Base-by-base conservation (phyloP, 2,113 vertebrate genomes). In the Platanista minor region DNA sequence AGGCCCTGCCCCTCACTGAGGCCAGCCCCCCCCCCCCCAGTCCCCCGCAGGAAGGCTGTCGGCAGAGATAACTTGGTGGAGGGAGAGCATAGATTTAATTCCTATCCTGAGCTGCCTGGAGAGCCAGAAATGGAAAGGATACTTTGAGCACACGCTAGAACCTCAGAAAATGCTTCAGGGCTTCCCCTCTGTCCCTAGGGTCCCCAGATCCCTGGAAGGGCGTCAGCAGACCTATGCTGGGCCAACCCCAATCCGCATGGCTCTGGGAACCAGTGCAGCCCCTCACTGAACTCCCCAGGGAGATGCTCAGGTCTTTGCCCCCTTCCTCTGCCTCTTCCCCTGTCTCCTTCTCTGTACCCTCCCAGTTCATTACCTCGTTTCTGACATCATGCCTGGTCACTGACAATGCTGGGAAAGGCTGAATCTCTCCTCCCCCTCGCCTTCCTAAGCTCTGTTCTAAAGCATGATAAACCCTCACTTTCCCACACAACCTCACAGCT, bases 11-110 rank as follows among this genome's bases (percentile, higher is more conserved):
- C 59, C 14, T 52, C 62, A 8, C 17, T 3, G 31, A 46, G 11
- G 62, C 66, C 90, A 69, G 43, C 41, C 9, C 18, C 57, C 82
- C 36, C 72, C 83, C 90, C 57, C 72, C 83, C 90, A 49, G 29
- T 31, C 7, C 25, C 57, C 83, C 31, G 14, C 83, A 80, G 39
- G 77, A 39, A 61, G 54, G 71, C 66, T 12, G 41, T 29, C n/a
- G 27, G 69, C 29, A 27, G 17, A 13, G 11, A 46, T 59, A 18
- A 49, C 21, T 18, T 2, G 46, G 39, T 33, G 8, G 75, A 86
- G 27, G 39, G 2, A 31, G 43, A 49, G 29, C 29, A 5, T 4
- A 59, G 74, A 62, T 36, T 33, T 75, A 6, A 4, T 64, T 82
- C 6, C 17, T 23, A 43, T 72, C 39, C 66, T 57, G 69, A 92